These are phyloP conservation scores for Ambastaia sidthimunki DNA, from an alignment of 2,797 vertebrate species.

Conservation along the genomic window DNA sequence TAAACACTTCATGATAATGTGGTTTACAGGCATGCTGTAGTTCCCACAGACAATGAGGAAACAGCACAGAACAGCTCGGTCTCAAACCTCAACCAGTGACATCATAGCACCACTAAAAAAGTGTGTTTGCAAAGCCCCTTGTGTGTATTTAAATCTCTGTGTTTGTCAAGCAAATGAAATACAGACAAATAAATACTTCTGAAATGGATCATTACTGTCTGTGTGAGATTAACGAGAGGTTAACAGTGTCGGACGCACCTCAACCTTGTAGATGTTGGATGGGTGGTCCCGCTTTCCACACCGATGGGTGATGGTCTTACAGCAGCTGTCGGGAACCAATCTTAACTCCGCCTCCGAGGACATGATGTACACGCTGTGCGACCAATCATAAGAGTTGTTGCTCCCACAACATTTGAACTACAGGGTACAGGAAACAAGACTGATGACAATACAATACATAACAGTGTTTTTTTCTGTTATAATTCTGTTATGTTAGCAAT, in stretches of 20 bases:
- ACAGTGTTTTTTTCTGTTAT: background rate
- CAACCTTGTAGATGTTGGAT: conserved; percentile 90
- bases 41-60: conserved; percentile 31
- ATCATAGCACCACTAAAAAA: background rate
- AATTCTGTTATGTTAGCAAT: no score
- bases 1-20: conserved; percentile 41
- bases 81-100: background rate
- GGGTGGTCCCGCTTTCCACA: conserved; percentile 86
- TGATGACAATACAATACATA: background rate
- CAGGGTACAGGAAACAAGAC: background rate
- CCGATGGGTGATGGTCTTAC: conserved; percentile 79
- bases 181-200: conserved; percentile 4
- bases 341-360: conserved; percentile 68
- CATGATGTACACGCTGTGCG: conserved; percentile 74
- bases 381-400: conserved; percentile 85
- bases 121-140: background rate
- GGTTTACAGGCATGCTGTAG: conserved; percentile 10
- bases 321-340: conserved; percentile 89
- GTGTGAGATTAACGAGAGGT: conserved; percentile 4
- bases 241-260: conserved; percentile 73
- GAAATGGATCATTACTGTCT: conserved; percentile 3
- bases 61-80: conserved; percentile 5
- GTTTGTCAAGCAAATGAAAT: conserved; percentile 14
- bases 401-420: conserved; percentile 91
- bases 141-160: background rate